These are phyloP conservation scores for Macrosoma leucophasiata DNA, from an alignment of 2,888 invertebrate species.

Conservation along the genomic window DNA sequence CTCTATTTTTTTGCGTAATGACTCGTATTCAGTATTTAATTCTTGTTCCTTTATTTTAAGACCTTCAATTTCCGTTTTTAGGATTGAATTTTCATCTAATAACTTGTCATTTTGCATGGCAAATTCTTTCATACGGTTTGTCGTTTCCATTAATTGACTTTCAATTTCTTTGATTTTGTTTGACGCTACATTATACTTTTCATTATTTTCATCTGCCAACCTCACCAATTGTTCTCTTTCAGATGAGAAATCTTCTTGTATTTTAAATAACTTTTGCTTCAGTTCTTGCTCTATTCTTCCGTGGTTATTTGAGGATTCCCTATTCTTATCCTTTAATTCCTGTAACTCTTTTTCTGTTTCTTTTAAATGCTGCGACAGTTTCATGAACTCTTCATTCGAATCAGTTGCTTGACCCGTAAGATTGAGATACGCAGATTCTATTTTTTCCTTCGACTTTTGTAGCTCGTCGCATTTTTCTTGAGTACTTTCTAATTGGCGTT, in stretches of 20 bases:
- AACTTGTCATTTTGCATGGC: slow-evolving; percentile 53
- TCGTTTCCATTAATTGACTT: slow-evolving; percentile 36
- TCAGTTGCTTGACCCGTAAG: slow-evolving; percentile 76
- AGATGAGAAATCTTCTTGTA: slow-evolving; percentile 56
- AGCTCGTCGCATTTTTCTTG: slow-evolving; percentile 76
- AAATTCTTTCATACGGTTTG: slow-evolving; percentile 42
- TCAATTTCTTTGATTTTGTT: slow-evolving; percentile 54
- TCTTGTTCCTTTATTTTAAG: slow-evolving; percentile 57
- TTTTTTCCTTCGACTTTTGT: slow-evolving; percentile 71
- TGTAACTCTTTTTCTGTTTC: slow-evolving; percentile 76
- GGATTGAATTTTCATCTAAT: slow-evolving; percentile 57
- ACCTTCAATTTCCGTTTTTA: slow-evolving; percentile 58
- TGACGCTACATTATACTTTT: slow-evolving; percentile 51
- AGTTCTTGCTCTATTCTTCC: slow-evolving; percentile 65
- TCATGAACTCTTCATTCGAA: slow-evolving; percentile 75
- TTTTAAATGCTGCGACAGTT: slow-evolving; percentile 72
- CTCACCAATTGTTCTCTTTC: slow-evolving; percentile 54
- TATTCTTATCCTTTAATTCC: slow-evolving; percentile 62
- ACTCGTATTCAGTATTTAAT: slow-evolving; percentile 48
- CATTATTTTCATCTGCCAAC: slow-evolving; percentile 49
- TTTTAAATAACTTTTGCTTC: slow-evolving; percentile 62
- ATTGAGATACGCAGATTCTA: slow-evolving; percentile 76
- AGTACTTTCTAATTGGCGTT: slow-evolving; percentile 70
- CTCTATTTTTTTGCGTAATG: slow-evolving; percentile 54
- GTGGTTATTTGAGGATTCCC: slow-evolving; percentile 57